Evolutionary conservation across 64 coral and sea anemone genomes (phyloP), one percentile per base, ranked within the genome.

Genomic region (Anthopleura sola): DNA sequence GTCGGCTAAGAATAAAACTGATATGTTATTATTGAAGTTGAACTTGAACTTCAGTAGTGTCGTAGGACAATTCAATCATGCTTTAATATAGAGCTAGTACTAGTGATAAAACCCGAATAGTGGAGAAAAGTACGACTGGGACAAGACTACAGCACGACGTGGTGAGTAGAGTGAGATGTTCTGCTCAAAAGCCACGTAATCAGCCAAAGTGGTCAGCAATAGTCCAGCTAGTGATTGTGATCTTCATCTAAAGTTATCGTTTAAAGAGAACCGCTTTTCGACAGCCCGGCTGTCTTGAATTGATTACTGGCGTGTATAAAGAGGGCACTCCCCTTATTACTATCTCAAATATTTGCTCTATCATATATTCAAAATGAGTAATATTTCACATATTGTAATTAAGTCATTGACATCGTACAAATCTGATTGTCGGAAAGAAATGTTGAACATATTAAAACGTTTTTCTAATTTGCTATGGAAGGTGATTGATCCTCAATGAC

Each of bases 381-480:
- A n/a, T 13, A 36, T 71, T 71, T 71, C 2, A 14, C 10, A 71
- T n/a, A 71, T 34, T 71, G 29, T 34, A 36, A 71, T 71, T 28
- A 71, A 71, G 28, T 71, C 66, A 71, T 32, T 71, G 66, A 34
- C 62, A 68, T 29, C 9, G 10, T 71, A 71, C 66, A 32, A 71
- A 71, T 71, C 66, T 71, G 14, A 71, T 71, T 71, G 66, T 36
- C 66, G 66, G 66, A 71, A 71, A 71, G 66, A 71, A 34, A 32
- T 32, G 66, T 33, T 1, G 9, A 71, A 32, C n/a, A 71, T 71
- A 53, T 53, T 53, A 71, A 71, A 71, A 71, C 28, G 66, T 34
- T 32, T 71, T 71, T 71, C 66, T 71, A 71, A 71, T 71, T 32
- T 71, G 24, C 21, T 62, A 10, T n/a, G 58, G 58, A 31, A 34